Conservation (phyloP, 2,888 invertebrate species). For the Dolichopus griseipennis region DNA sequence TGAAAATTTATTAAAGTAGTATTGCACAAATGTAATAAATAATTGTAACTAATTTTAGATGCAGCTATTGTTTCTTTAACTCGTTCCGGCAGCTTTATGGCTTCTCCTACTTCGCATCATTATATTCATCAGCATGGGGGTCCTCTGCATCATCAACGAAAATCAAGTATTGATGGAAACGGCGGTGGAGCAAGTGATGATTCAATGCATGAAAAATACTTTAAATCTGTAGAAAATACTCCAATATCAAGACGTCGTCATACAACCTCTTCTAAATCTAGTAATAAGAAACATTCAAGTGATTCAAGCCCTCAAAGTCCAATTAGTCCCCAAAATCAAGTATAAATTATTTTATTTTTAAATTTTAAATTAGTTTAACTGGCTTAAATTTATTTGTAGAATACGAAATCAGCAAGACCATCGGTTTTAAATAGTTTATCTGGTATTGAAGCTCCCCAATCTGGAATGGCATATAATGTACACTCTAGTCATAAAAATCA, state of each 20-base stretch:
- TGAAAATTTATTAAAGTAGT: not conserved
- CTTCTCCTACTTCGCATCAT: constrained; percentile 29
- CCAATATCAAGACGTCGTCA: constrained; percentile 50
- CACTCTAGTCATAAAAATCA: constrained; percentile 24
- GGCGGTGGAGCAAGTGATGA: constrained; percentile 58
- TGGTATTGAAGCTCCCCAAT: constrained; percentile 18
- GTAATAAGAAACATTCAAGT: constrained; percentile 45
- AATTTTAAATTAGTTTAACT: not conserved
- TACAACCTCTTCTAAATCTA: constrained; percentile 34
- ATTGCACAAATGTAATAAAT: not conserved
- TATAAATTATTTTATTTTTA: constrained; percentile 14
- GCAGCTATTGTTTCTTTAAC: constrained; percentile 32
- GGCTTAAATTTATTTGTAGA: constrained; percentile 14
- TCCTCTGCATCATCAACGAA: constrained; percentile 14
- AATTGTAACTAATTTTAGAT: not conserved
- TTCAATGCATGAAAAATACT: constrained; percentile 74
- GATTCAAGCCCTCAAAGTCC: constrained; percentile 57
- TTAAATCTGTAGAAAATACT: constrained; percentile 62
- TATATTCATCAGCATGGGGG: constrained; percentile 15
- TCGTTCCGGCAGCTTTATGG: constrained; percentile 42
- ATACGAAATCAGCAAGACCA: constrained; percentile 21
- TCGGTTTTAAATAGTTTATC: constrained; percentile 23
- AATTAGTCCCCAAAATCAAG: constrained; percentile 46
- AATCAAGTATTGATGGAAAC: constrained; percentile 35
- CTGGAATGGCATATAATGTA: constrained; percentile 21